phyloP scores from a whole-genome alignment of 2,113 vertebrate genomes.

The Synchiropus splendidus region DNA sequence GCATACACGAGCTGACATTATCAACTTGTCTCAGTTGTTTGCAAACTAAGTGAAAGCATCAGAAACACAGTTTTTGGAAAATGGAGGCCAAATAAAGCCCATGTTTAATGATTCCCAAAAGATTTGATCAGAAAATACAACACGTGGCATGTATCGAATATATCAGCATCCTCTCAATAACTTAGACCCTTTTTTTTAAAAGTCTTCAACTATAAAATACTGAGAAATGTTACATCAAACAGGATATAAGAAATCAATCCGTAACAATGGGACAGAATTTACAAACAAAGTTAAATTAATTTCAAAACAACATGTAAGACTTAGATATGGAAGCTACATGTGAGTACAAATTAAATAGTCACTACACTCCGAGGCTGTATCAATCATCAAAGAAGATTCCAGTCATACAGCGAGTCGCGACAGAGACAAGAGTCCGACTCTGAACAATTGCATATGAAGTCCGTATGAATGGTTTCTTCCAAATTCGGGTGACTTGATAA shows the following conservation, averaged over 20 bases:
- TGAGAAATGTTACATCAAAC: constrained; percentile 56
- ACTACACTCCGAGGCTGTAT: constrained; percentile 16
- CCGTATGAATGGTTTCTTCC: constrained; percentile 21
- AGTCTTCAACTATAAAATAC: constrained; percentile 60
- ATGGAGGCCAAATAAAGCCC: constrained; percentile 58
- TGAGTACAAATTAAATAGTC: constrained; percentile 31
- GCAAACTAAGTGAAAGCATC: not conserved
- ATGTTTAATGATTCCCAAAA: constrained; percentile 66
- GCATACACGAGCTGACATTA: not conserved
- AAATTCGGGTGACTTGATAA: constrained; percentile 3
- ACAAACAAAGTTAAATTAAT: constrained; percentile 55
- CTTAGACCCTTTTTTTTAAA: constrained; percentile 37
- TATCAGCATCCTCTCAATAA: constrained; percentile 40
- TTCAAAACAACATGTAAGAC: constrained; percentile 46
- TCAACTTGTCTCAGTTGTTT: not conserved
- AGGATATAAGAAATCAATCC: constrained; percentile 46
- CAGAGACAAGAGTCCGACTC: constrained; percentile 42
- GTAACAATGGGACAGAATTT: constrained; percentile 56
- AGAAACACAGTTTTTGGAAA: constrained; percentile 37
- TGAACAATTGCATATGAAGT: constrained; percentile 26
- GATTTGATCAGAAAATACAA: constrained; percentile 65
- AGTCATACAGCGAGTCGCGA: constrained; percentile 34
- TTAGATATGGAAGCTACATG: constrained; percentile 48
- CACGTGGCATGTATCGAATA: constrained; percentile 35
- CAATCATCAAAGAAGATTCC: constrained; percentile 24